A percentile compares a stretch with the other conserved stretches of the same genome.
Evolutionary conservation across 1,140 invertebrate species (phyloP).

Genomic region (Cylas formicarius): DNA sequence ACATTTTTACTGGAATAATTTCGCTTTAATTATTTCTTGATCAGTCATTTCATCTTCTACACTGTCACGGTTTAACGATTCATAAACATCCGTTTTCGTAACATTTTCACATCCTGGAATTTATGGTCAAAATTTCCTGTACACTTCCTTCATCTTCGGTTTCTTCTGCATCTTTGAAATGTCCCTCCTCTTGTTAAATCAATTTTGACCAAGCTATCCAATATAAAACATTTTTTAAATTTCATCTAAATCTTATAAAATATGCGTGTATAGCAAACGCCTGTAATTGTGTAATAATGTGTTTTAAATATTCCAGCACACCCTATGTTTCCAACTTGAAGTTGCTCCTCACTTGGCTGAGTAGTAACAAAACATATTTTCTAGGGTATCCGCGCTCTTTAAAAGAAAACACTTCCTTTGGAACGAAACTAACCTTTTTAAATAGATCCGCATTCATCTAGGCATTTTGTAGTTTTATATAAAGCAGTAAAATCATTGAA

Average conservation of each 20-base stretch:
- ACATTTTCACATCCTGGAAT: constrained; percentile 7
- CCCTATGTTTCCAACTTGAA: constrained; percentile 38
- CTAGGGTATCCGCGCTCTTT: constrained; percentile 27
- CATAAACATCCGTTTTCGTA: constrained; percentile 3
- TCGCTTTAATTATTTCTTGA: constrained; percentile 4
- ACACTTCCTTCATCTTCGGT: no score
- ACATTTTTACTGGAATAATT: no score
- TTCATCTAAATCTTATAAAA: constrained; percentile 1
- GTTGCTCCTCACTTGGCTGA: constrained; percentile 36
- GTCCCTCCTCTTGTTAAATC: no score
- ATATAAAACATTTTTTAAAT: constrained; percentile 2
- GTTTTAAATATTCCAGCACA: constrained; percentile 40
- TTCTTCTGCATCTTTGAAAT: no score
- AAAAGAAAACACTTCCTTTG: constrained; percentile 31
- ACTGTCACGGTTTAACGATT: constrained; percentile 5
- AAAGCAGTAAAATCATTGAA: constrained; percentile 5
- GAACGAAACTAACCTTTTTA: constrained; percentile 33
- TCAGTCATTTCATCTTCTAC: constrained; percentile 4
- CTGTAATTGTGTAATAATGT: constrained; percentile 34
- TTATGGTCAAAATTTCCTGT: no score
- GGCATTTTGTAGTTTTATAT: constrained; percentile 17
- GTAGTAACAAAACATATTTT: constrained; percentile 42
- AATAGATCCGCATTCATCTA: constrained; percentile 35
- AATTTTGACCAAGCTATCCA: no score
- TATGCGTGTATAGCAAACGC: no score